Percentiles rank a stretch among this genome's conserved stretches.
Conservation (phyloP, 2,888 invertebrate species). For the Micropterix aruncella region DNA sequence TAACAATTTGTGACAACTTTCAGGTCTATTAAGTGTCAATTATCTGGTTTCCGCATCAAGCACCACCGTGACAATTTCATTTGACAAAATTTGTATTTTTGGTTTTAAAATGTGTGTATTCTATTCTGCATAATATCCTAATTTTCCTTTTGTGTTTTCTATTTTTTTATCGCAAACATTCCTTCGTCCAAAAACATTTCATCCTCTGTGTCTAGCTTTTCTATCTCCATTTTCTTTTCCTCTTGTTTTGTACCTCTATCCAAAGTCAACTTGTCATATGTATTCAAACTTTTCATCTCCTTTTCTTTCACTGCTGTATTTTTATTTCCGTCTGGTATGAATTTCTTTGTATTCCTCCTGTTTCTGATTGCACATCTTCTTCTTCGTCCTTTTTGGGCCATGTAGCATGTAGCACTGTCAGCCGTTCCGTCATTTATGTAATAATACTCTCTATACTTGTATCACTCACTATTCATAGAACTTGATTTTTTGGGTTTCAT, state of each 20-base stretch:
- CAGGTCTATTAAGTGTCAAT: conserved; percentile 6
- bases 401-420: no score
- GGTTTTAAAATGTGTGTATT: no score
- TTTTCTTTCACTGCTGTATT: conserved; percentile 1
- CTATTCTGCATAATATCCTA: no score
- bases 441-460: no score
- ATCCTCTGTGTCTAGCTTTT: conserved; percentile 4
- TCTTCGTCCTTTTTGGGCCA: no score
- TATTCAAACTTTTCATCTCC: conserved; percentile 4
- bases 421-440: no score
- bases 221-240: conserved; percentile 6
- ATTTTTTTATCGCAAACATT: conserved; percentile 6
- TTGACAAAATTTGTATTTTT: conserved; percentile 7
- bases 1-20: conserved; percentile 7
- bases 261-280: conserved; percentile 4
- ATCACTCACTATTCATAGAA: no score
- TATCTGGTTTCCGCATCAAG: conserved; percentile 7
- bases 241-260: conserved; percentile 5
- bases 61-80: conserved; percentile 6
- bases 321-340: conserved; percentile 3
- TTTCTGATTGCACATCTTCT: no score
- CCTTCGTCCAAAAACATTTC: conserved; percentile 5
- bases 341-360: conserved; percentile 7
- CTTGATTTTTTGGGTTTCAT: no score
- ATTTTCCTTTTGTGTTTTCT: no score